Evolutionary conservation across 2,113 vertebrate genomes (phyloP).

Genomic region (Epinephelus lanceolatus): DNA sequence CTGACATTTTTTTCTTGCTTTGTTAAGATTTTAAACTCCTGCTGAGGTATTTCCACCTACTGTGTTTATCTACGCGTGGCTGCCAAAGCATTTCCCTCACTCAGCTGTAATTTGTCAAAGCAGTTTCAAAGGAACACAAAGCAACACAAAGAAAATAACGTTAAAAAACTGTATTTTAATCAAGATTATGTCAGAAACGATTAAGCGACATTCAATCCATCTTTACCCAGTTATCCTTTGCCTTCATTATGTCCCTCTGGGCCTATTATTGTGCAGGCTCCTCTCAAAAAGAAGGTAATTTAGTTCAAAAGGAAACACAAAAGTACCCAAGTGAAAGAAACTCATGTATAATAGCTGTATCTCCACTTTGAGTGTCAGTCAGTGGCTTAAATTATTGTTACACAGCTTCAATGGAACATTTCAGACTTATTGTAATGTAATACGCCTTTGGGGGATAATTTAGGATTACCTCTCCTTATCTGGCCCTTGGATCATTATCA

Average conservation of each 20-base stretch:
- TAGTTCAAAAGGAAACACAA: conserved; percentile 51
- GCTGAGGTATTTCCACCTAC: conserved; percentile 44
- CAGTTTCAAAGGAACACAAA: conserved; percentile 43
- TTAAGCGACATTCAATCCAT: neutral
- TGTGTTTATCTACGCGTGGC: conserved; percentile 20
- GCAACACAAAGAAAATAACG: conserved; percentile 31
- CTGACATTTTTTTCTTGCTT: conserved; percentile 3
- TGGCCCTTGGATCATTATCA: conserved; percentile 4
- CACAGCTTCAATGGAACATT: conserved; percentile 10
- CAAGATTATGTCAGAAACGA: conserved; percentile 32
- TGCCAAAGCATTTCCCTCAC: conserved; percentile 42
- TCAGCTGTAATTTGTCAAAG: conserved; percentile 42
- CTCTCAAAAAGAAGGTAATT: conserved; percentile 41
- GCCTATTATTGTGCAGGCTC: conserved; percentile 16
- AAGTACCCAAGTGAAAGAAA: conserved; percentile 27
- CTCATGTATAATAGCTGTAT: conserved; percentile 13
- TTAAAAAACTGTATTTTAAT: conserved; percentile 34
- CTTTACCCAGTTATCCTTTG: conserved; percentile 19
- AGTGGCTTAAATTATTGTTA: conserved; percentile 18
- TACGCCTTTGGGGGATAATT: conserved; percentile 2
- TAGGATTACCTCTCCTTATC: conserved; percentile 10
- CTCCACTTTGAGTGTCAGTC: conserved; percentile 16
- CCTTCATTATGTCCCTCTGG: conserved; percentile 9
- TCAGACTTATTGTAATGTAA: neutral
- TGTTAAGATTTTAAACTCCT: conserved; percentile 48